Evolutionary conservation across 2,888 invertebrate genomes (phyloP).

Genomic region (Bombylius discolor): DNA sequence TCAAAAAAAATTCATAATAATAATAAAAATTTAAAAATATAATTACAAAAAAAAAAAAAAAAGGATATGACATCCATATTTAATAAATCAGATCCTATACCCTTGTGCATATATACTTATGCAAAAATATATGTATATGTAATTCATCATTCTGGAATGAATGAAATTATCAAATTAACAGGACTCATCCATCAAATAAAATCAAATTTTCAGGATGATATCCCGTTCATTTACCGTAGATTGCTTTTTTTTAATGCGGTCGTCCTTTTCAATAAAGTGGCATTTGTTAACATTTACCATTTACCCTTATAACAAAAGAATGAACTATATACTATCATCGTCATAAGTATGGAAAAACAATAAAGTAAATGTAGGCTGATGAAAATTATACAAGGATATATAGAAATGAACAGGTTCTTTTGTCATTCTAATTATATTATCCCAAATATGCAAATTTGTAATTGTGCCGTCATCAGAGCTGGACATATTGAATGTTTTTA

Average conservation of each 20-base stretch:
- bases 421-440: slow-evolving; percentile 3
- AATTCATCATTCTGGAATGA: background rate
- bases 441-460: slow-evolving; percentile 5
- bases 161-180: slow-evolving; percentile 15
- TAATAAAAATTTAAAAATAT: too few species aligned
- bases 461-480: too few species aligned
- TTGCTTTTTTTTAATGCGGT: background rate
- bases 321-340: background rate
- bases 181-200: slow-evolving; percentile 12
- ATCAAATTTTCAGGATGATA: slow-evolving; percentile 7
- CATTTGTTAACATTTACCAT: slow-evolving; percentile 9
- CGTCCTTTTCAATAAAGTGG: slow-evolving; percentile 1
- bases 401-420: background rate
- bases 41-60: too few species aligned
- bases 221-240: background rate
- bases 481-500: too few species aligned
- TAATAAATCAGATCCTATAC: too few species aligned
- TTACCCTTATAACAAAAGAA: slow-evolving; percentile 2
- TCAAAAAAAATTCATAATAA: too few species aligned
- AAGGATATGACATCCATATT: too few species aligned
- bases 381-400: background rate
- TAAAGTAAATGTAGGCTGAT: too few species aligned
- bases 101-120: background rate
- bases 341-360: too few species aligned
- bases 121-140: background rate